These are phyloP conservation scores for Mormoops blainvillei DNA, from an alignment of 2,113 vertebrate species.

Conservation along the genomic window DNA sequence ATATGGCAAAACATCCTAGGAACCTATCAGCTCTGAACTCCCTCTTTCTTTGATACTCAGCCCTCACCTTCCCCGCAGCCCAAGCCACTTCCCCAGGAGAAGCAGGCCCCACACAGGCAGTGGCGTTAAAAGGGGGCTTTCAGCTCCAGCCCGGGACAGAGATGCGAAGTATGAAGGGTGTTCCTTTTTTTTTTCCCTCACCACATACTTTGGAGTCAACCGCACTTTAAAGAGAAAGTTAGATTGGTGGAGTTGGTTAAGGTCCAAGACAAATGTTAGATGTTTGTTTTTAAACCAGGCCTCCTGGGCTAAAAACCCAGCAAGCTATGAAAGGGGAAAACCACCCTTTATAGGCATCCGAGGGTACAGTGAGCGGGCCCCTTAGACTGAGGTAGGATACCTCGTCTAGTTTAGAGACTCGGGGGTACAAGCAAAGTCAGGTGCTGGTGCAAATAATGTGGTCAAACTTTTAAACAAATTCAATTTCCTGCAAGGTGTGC, in stretches of 20 bases:
- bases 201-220: conserved; percentile 44
- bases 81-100: neutral
- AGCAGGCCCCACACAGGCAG: neutral
- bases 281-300: conserved; percentile 64
- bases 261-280: conserved; percentile 62
- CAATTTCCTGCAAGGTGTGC: neutral
- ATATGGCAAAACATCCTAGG: neutral
- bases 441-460: neutral
- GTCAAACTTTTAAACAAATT: neutral
- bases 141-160: neutral
- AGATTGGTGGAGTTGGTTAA: conserved; percentile 57
- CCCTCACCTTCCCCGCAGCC: neutral
- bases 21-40: neutral
- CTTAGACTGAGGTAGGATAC: neutral
- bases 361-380: neutral
- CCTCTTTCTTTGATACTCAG: neutral
- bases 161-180: neutral
- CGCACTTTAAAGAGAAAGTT: conserved; percentile 50
- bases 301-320: conserved; percentile 27
- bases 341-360: conserved; percentile 19
- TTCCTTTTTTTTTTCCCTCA: neutral
- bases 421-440: neutral
- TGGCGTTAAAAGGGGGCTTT: neutral
- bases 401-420: neutral
- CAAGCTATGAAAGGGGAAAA: neutral